Percentiles rank a stretch among this genome's conserved stretches.
Evolutionary conservation across 2,797 vertebrate species (phyloP).

Genomic region (Myotis findleyi): DNA sequence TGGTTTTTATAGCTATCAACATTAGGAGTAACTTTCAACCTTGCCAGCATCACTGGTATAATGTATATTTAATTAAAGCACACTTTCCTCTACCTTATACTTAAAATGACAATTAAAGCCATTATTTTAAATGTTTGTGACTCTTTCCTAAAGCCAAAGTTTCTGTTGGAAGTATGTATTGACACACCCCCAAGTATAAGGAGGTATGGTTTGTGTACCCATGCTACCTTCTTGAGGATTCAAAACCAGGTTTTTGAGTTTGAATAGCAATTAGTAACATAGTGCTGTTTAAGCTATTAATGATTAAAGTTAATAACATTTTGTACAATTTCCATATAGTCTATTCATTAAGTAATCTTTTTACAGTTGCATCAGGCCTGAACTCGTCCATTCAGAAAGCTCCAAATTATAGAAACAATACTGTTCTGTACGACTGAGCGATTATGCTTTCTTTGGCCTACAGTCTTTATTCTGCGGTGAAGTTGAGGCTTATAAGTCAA

Average conservation of each 20-base stretch:
- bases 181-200: slow-evolving; percentile 1
- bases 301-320: slow-evolving; percentile 77
- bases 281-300: slow-evolving; percentile 78
- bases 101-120: slow-evolving; percentile 89
- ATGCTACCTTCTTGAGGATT: slow-evolving; percentile 67
- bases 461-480: slow-evolving; percentile 85
- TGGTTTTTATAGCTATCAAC: slow-evolving; percentile 84
- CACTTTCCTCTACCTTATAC: slow-evolving; percentile 80
- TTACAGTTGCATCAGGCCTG: slow-evolving; percentile 74
- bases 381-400: slow-evolving; percentile 80
- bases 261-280: slow-evolving; percentile 79
- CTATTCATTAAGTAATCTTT: slow-evolving; percentile 77
- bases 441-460: slow-evolving; percentile 81
- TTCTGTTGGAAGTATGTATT: slow-evolving; percentile 78
- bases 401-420: slow-evolving; percentile 80
- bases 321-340: slow-evolving; percentile 83
- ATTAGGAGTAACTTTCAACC: slow-evolving; percentile 80
- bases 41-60: slow-evolving; percentile 86
- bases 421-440: slow-evolving; percentile 79
- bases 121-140: slow-evolving; percentile 89
- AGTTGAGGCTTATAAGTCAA: slow-evolving; percentile 78
- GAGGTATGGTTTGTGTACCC: slow-evolving; percentile 56
- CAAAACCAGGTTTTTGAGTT: slow-evolving; percentile 82
- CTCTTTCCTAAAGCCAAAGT: slow-evolving; percentile 88
- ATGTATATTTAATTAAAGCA: slow-evolving; percentile 90